Evolutionary conservation across 2,888 invertebrate species (phyloP).

Genomic region (Rhorus exstirpatorius): DNA sequence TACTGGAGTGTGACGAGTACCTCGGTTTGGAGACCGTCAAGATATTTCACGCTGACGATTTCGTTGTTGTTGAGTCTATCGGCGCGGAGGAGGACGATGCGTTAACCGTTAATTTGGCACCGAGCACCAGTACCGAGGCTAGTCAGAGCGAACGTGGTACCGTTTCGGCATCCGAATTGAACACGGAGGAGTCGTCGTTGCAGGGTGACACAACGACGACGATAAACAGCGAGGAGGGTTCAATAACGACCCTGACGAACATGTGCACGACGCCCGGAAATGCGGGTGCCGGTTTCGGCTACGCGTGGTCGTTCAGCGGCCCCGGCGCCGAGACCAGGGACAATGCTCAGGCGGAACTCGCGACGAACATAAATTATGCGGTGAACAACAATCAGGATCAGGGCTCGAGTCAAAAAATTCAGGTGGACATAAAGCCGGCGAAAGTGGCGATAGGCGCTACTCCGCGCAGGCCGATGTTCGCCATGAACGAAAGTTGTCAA

Average conservation of each 20-base stretch:
- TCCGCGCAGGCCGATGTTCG: slow-evolving; percentile 83
- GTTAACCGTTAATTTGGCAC: slow-evolving; percentile 78
- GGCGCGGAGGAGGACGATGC: slow-evolving; percentile 82
- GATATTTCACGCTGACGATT: slow-evolving; percentile 85
- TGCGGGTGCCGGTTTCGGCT: slow-evolving; percentile 84
- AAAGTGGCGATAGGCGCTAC: slow-evolving; percentile 81
- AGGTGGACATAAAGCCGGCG: slow-evolving; percentile 83
- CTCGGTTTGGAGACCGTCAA: slow-evolving; percentile 84
- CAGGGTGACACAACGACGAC: slow-evolving; percentile 54
- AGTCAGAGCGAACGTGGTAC: slow-evolving; percentile 68
- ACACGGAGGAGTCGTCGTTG: slow-evolving; percentile 63
- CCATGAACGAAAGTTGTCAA: slow-evolving; percentile 84
- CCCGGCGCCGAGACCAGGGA: slow-evolving; percentile 83
- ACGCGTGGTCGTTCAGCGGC: slow-evolving; percentile 85
- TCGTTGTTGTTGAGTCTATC: slow-evolving; percentile 83
- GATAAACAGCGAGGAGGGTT: slow-evolving; percentile 65
- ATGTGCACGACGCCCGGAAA: slow-evolving; percentile 85
- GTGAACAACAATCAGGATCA: slow-evolving; percentile 85
- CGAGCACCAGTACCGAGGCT: slow-evolving; percentile 71
- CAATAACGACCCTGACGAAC: slow-evolving; percentile 81
- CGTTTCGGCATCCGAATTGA: slow-evolving; percentile 59
- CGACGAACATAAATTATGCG: slow-evolving; percentile 84
- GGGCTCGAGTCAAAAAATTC: slow-evolving; percentile 84
- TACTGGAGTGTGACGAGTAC: slow-evolving; percentile 85
- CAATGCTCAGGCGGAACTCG: slow-evolving; percentile 82